phyloP scores from a whole-genome alignment of 1,140 invertebrate species.

The Ips typographus region DNA sequence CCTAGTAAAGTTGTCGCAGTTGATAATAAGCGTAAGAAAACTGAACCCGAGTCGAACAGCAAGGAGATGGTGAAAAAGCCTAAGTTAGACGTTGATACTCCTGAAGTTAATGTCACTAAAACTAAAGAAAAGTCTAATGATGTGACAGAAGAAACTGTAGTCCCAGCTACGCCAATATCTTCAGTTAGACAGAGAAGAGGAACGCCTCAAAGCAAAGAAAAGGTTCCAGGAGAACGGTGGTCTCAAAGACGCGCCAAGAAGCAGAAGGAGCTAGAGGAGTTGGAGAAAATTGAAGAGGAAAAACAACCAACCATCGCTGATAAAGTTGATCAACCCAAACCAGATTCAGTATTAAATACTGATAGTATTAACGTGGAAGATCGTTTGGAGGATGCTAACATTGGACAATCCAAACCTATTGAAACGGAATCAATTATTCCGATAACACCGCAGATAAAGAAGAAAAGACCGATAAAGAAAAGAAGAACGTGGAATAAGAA shows the following conservation, averaged over 20 bases:
- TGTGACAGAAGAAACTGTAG: neutral
- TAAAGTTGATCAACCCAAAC: conserved; percentile 4
- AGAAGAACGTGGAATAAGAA: conserved; percentile 51
- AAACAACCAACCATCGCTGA: conserved; percentile 26
- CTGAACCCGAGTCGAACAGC: conserved; percentile 29
- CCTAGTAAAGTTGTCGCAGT: neutral
- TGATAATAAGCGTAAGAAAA: conserved; percentile 46
- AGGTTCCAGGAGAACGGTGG: conserved; percentile 51
- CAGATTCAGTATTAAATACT: neutral
- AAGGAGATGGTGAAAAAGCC: neutral
- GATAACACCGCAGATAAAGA: conserved; percentile 41
- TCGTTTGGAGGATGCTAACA: conserved; percentile 3
- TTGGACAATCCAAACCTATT: neutral
- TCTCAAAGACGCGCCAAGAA: conserved; percentile 52
- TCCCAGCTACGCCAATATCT: conserved; percentile 1
- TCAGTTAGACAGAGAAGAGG: conserved; percentile 28
- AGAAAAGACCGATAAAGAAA: conserved; percentile 43
- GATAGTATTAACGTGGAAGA: conserved; percentile 13
- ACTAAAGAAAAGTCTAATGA: neutral
- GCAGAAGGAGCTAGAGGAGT: conserved; percentile 38
- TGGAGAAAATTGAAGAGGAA: conserved; percentile 26
- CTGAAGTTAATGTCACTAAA: neutral
- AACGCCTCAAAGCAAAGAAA: conserved; percentile 39
- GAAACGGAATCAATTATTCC: conserved; percentile 5
- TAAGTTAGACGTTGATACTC: neutral